phyloP scores from a whole-genome alignment of 2,888 invertebrate genomes.

The Eupithecia pulchellata region DNA sequence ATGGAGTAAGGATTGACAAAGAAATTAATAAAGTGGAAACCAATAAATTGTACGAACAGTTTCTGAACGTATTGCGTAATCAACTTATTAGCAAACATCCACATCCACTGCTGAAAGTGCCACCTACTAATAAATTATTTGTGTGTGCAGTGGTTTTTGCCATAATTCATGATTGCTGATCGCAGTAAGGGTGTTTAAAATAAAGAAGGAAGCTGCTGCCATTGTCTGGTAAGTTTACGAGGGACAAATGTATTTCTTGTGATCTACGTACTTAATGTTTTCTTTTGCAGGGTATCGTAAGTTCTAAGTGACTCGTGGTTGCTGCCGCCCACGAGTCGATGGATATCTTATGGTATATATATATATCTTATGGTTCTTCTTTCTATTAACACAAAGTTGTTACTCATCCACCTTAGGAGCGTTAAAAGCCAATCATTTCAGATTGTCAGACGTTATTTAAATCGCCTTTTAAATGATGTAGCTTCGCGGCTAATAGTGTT shows the following conservation, averaged over 20 bases:
- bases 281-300: neutral
- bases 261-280: neutral
- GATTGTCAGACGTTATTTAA: slow-evolving; percentile 35
- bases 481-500: neutral
- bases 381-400: slow-evolving; percentile 3
- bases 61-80: too few species aligned
- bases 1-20: neutral
- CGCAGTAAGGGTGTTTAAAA: neutral
- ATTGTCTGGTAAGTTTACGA: neutral
- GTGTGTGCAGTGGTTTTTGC: too few species aligned
- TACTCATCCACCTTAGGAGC: slow-evolving; percentile 22
- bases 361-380: slow-evolving; percentile 6
- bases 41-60: neutral
- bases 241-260: neutral
- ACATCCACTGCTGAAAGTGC: neutral
- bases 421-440: slow-evolving; percentile 28
- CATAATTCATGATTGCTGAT: neutral
- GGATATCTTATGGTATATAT: neutral
- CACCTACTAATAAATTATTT: too few species aligned
- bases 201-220: neutral
- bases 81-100: too few species aligned
- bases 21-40: neutral
- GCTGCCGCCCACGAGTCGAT: too few species aligned
- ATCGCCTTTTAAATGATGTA: slow-evolving; percentile 11
- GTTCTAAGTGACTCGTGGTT: neutral